phyloP scores from a whole-genome alignment of 2,113 vertebrate genomes.

The Platycercus adscitus region DNA sequence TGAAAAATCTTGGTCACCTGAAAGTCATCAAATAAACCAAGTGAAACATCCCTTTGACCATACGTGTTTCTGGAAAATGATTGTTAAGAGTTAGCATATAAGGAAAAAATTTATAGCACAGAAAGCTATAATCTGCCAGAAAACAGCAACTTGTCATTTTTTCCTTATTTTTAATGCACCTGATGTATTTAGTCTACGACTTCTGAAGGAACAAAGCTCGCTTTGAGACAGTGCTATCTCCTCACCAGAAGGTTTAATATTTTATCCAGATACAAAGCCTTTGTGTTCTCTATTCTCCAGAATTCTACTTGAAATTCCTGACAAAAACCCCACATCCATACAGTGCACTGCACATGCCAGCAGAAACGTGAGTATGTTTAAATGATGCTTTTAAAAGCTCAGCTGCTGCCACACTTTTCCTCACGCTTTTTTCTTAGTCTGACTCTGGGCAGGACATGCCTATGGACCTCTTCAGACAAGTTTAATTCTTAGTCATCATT shows the following conservation, averaged over 20 bases:
- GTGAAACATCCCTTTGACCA: neutral
- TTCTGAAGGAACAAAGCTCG: neutral
- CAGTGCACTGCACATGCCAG: neutral
- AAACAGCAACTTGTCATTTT: neutral
- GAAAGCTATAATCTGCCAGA: neutral
- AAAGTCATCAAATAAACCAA: neutral
- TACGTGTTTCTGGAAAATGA: neutral
- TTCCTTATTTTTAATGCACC: neutral
- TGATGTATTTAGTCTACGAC: neutral
- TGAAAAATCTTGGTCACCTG: conserved; percentile 99
- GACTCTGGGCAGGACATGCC: neutral
- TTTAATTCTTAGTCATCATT: neutral
- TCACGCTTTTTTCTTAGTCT: neutral
- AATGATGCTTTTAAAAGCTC: neutral
- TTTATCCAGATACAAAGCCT: neutral
- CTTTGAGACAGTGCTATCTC: neutral
- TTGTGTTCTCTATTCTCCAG: neutral
- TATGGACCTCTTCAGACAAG: neutral
- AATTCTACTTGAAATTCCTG: neutral
- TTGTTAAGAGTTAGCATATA: neutral
- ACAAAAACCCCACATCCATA: neutral
- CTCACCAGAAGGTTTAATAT: neutral
- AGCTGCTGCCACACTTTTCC: neutral
- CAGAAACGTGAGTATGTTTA: neutral
- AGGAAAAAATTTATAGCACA: neutral